A percentile compares a stretch with the other conserved stretches of the same genome.
These are phyloP conservation scores for Oriolus oriolus DNA, from an alignment of 2,113 vertebrate species.

Conservation along the genomic window DNA sequence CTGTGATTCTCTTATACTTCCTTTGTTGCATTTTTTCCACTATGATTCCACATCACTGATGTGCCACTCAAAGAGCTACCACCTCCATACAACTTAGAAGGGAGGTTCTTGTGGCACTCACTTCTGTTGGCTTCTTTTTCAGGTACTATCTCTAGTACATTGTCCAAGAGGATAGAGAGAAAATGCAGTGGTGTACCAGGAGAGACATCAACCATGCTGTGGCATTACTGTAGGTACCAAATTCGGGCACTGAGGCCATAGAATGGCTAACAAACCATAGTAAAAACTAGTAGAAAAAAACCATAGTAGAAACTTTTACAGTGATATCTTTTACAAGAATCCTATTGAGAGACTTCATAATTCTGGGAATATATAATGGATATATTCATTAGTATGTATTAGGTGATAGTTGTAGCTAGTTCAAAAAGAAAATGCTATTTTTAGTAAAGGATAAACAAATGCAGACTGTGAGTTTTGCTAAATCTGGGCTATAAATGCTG, in stretches of 20 bases:
- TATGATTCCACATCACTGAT: accelerated
- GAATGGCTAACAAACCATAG: not conserved
- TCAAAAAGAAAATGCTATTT: not conserved
- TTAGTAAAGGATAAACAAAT: not conserved
- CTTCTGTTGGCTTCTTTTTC: not conserved
- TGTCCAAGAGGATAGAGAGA: not conserved
- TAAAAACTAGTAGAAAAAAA: not conserved
- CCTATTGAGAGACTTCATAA: not conserved
- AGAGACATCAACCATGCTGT: accelerated
- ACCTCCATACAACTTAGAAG: not conserved
- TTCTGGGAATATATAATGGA: not conserved
- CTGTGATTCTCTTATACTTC: not conserved
- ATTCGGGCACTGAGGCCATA: not conserved
- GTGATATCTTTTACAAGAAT: not conserved
- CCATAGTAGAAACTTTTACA: not conserved
- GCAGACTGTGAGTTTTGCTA: not conserved
- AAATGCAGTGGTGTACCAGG: not conserved
- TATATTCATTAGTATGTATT: not conserved
- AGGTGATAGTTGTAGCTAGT: not conserved
- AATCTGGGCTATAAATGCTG: not conserved
- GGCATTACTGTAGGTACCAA: not conserved
- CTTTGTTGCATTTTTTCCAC: not conserved
- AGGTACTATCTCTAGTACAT: not conserved
- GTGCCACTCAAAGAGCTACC: not conserved
- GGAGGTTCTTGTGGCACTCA: not conserved